These are phyloP conservation scores for Cotesia typhae DNA, from an alignment of 1,140 invertebrate genomes.

Conservation along the genomic window DNA sequence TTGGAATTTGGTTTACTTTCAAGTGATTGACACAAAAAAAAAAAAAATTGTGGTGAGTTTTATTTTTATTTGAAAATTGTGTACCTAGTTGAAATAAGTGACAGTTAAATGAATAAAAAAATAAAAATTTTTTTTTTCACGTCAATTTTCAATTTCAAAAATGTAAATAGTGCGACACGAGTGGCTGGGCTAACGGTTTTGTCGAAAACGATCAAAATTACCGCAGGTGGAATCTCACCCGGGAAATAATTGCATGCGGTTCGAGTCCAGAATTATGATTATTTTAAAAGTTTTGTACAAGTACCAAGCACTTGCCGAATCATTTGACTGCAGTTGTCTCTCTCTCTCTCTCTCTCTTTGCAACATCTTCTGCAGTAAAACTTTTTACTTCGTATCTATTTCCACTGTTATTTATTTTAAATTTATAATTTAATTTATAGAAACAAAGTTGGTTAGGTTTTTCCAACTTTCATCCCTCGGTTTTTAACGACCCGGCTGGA, in stretches of 20 bases:
- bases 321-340: neutral
- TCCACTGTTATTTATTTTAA: too few relatives aligned
- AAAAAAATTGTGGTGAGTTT: too few relatives aligned
- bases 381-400: neutral
- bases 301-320: conserved; percentile 8
- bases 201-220: conserved; percentile 9
- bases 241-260: neutral
- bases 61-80: too few relatives aligned
- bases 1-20: too few relatives aligned
- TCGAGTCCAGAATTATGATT: conserved; percentile 16
- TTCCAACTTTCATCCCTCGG: too few relatives aligned
- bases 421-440: too few relatives aligned
- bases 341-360: neutral
- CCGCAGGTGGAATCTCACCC: neutral
- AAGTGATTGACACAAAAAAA: neutral
- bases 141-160: neutral
- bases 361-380: neutral
- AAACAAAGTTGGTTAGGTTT: too few relatives aligned
- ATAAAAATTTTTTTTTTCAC: neutral
- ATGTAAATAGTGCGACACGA: neutral
- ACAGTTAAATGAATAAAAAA: too few relatives aligned
- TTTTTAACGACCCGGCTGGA: too few relatives aligned
- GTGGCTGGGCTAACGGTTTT: neutral
- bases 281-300: conserved; percentile 25
- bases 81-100: too few relatives aligned